Evolutionary conservation across 2,888 invertebrate species (phyloP), one percentile per base, ranked within the genome.

Genomic region (Liodrosophila aerea): DNA sequence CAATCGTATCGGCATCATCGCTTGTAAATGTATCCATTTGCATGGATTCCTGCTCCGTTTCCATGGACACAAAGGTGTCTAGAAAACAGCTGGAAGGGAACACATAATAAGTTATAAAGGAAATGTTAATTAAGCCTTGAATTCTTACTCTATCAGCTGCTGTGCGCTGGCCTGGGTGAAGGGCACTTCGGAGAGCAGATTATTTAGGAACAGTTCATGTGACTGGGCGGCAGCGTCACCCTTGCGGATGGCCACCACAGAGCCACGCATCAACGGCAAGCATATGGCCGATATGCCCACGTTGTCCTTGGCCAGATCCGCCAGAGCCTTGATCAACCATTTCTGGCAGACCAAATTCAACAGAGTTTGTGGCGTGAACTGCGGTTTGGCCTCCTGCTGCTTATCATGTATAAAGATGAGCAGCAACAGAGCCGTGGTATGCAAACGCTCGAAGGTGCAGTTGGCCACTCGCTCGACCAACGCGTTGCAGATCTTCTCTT

Each of bases 401-500:
- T 92, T 92, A 66, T 94, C 93, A 82, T 93, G 95, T 44, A 96
- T 91, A 70, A 94, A 91, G n/a, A 94, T 90, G 16, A 96, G 89
- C 9, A 95, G 89, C 33, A 94, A 88, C 7, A 93, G 89, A 0
- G 93, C 92, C 84, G 96, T 95, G 1, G 89, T 89, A 9, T 92
- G 90, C 41, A 96, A 91, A n/a, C 88, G 80, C 7, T 91, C 82
- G 30, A 90, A 90, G 4, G 90, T 87, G 37, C 92, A 88, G 82
- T 92, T 91, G 0, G 92, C 89, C 7, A 93, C 89, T 59, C 93
- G 93, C 30, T 92, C 90, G 0, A 95, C 86, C 0, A 96, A 89
- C 9, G 91, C 92, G 54, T 92, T 90, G 64, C 95, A 91, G 0
- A 94, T 87, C 44, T 91, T 91, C 1, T 89, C 73, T 30, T 91